Conservation (phyloP, 2,888 invertebrate genomes). For the Gari tellinella region DNA sequence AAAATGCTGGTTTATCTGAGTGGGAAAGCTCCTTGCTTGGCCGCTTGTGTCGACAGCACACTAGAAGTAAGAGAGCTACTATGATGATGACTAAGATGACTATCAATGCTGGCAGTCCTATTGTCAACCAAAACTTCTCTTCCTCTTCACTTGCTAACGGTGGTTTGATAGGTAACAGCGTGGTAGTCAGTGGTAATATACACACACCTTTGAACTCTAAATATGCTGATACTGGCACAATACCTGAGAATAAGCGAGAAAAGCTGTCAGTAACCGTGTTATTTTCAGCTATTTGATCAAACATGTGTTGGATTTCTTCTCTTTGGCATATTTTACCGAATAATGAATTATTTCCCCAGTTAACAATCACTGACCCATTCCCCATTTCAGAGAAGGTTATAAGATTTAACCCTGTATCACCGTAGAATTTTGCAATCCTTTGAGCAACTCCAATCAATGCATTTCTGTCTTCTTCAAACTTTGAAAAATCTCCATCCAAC, state of each 20-base stretch:
- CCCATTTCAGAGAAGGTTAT: slow-evolving; percentile 44
- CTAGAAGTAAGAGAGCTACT: slow-evolving; percentile 51
- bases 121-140: slow-evolving; percentile 59
- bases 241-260: slow-evolving; percentile 19
- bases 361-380: slow-evolving; percentile 37
- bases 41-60: slow-evolving; percentile 53
- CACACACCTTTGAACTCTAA: slow-evolving; percentile 46
- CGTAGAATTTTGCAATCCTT: slow-evolving; percentile 39
- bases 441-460: slow-evolving; percentile 41
- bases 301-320: slow-evolving; percentile 37
- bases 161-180: slow-evolving; percentile 23
- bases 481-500: slow-evolving; percentile 37
- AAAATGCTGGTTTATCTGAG: slow-evolving; percentile 70
- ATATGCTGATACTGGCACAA: slow-evolving; percentile 25
- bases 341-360: slow-evolving; percentile 56
- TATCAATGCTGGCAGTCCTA: slow-evolving; percentile 57
- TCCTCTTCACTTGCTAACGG: slow-evolving; percentile 34
- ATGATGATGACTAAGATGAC: slow-evolving; percentile 56
- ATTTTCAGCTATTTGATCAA: slow-evolving; percentile 38
- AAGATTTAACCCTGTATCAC: slow-evolving; percentile 33
- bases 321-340: slow-evolving; percentile 39
- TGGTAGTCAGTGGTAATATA: slow-evolving; percentile 31
- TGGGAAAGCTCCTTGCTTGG: slow-evolving; percentile 54
- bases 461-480: slow-evolving; percentile 23
- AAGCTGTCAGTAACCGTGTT: slow-evolving; percentile 28